These are phyloP conservation scores for Ceratina australensis DNA, from an alignment of 1,140 invertebrate genomes.

Conservation along the genomic window DNA sequence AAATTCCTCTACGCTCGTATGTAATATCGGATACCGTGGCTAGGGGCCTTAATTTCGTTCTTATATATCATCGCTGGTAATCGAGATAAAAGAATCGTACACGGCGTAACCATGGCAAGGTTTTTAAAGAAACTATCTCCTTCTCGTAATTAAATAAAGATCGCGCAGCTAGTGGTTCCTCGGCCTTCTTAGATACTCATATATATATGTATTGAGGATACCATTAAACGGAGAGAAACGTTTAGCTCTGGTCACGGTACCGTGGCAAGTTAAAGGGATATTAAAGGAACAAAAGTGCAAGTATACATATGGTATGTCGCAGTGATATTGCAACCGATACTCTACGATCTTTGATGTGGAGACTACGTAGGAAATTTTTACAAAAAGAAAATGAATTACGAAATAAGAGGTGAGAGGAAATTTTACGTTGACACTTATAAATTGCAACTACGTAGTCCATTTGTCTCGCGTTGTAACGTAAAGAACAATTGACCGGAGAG, in stretches of 20 bases:
- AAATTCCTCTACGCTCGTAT: slow-evolving; percentile 50
- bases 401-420: neutral
- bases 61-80: slow-evolving; percentile 49
- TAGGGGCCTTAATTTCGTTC: slow-evolving; percentile 47
- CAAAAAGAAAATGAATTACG: slow-evolving; percentile 20
- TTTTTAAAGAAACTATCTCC: slow-evolving; percentile 9
- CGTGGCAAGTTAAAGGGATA: slow-evolving; percentile 28
- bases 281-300: slow-evolving; percentile 11
- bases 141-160: slow-evolving; percentile 9
- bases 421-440: slow-evolving; percentile 33
- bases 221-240: slow-evolving; percentile 12
- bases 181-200: slow-evolving; percentile 24
- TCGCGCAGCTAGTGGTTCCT: slow-evolving; percentile 16
- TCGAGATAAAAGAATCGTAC: slow-evolving; percentile 6
- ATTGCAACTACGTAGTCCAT: slow-evolving; percentile 30
- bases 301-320: slow-evolving; percentile 24
- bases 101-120: slow-evolving; percentile 23
- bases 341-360: slow-evolving; percentile 25
- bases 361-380: slow-evolving; percentile 41
- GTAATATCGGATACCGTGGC: slow-evolving; percentile 55
- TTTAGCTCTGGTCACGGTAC: slow-evolving; percentile 53
- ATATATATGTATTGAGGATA: slow-evolving; percentile 11
- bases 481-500: neutral
- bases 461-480: neutral
- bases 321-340: slow-evolving; percentile 53